These are phyloP conservation scores for Scolopax rusticola DNA, from an alignment of 2,797 vertebrate species.

Conservation along the genomic window DNA sequence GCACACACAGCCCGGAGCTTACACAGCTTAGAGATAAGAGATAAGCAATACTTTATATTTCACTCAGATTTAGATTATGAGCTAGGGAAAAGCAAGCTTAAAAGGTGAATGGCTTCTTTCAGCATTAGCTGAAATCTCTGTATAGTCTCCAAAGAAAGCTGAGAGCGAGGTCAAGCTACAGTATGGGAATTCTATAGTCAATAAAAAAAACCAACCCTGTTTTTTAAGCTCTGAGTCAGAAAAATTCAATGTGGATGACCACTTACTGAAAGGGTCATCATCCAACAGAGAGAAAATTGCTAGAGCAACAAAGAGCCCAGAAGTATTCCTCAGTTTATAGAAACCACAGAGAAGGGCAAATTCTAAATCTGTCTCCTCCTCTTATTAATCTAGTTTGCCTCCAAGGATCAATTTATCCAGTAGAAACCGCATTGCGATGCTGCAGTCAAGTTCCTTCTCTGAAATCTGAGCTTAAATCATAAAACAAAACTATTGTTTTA, in stretches of 20 bases:
- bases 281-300: slow-evolving; percentile 70
- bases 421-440: not conserved
- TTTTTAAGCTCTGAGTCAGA: slow-evolving; percentile 53
- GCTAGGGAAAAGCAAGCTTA: slow-evolving; percentile 64
- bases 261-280: slow-evolving; percentile 72
- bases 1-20: not conserved
- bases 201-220: not conserved
- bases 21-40: slow-evolving; percentile 51
- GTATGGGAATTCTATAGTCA: slow-evolving; percentile 56
- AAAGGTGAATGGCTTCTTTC: slow-evolving; percentile 57
- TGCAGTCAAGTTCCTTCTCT: not conserved
- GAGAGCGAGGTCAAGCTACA: slow-evolving; percentile 48
- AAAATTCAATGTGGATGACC: slow-evolving; percentile 65
- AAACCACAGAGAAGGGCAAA: slow-evolving; percentile 48
- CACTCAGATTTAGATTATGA: slow-evolving; percentile 52
- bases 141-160: slow-evolving; percentile 54
- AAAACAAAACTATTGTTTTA: not conserved
- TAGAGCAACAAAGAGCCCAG: slow-evolving; percentile 59
- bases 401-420: slow-evolving; percentile 53
- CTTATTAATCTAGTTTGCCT: slow-evolving; percentile 46
- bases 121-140: slow-evolving; percentile 60
- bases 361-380: slow-evolving; percentile 55
- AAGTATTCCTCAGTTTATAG: slow-evolving; percentile 55
- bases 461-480: slow-evolving; percentile 19
- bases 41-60: slow-evolving; percentile 51